Evolutionary conservation across 1,140 invertebrate genomes (phyloP).

Genomic region (Glomeris maerens): DNA sequence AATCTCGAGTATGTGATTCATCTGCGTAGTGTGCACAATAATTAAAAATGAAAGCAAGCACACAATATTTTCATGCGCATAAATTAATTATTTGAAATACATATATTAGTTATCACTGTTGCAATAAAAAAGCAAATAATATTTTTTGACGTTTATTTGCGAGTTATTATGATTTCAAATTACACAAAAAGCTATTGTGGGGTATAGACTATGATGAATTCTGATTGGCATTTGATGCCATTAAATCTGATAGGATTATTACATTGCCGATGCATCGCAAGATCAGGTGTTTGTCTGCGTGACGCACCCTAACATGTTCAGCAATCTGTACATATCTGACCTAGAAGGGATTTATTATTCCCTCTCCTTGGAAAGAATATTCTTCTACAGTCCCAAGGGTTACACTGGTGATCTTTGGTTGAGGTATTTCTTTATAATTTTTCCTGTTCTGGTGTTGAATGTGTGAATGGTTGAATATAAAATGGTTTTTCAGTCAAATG

Average conservation of each 20-base stretch:
- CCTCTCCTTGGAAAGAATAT: constrained; percentile 61
- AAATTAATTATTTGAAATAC: no score
- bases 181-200: no score
- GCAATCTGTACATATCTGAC: constrained; percentile 55
- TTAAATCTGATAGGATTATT: constrained; percentile 50
- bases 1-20: no score
- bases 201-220: no score
- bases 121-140: no score
- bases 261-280: constrained; percentile 66
- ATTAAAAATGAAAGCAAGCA: no score
- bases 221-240: no score
- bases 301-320: constrained; percentile 52
- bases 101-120: no score
- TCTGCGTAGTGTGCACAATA: no score
- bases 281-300: constrained; percentile 64
- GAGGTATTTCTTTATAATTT: constrained; percentile 34
- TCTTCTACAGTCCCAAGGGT: constrained; percentile 66
- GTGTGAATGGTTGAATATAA: neutral
- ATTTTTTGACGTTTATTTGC: no score
- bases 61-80: no score
- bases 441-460: constrained; percentile 8
- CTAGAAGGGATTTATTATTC: constrained; percentile 42
- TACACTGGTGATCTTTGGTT: constrained; percentile 68
- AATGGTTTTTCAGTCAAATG: constrained; percentile 44
- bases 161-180: no score